Conservation (phyloP, 37 sponge, comb jelly and placozoan genomes). For the Spongia lamella region DNA sequence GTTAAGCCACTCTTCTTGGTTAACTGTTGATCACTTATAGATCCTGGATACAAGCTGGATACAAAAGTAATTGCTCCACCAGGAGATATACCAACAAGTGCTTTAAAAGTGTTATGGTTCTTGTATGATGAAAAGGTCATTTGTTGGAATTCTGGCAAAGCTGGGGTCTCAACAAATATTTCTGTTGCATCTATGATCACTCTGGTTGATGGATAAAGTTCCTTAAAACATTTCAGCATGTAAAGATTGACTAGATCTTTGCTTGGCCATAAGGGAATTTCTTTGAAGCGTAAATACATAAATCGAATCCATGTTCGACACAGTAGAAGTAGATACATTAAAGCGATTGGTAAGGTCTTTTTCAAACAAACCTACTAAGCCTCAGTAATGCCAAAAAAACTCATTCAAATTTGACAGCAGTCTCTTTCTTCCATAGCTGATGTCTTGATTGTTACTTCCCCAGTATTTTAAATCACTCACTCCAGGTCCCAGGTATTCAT, state of each 20-base stretch:
- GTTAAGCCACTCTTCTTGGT: constrained; percentile 36
- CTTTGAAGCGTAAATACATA: constrained; percentile 14
- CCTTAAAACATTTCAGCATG: constrained; percentile 29
- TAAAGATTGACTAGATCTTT: background rate
- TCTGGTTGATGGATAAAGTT: constrained; percentile 10
- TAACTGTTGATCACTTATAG: constrained; percentile 19
- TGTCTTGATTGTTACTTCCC: background rate
- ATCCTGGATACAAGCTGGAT: constrained; percentile 33
- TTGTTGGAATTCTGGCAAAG: constrained; percentile 35
- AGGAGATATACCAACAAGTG: too few relatives aligned
- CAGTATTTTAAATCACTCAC: constrained; percentile 20
- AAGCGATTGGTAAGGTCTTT: constrained; percentile 36
- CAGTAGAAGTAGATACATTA: constrained; percentile 22
- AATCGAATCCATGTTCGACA: constrained; percentile 39
- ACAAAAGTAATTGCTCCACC: too few relatives aligned
- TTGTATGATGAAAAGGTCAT: too few relatives aligned
- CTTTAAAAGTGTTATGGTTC: too few relatives aligned
- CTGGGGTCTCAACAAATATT: constrained; percentile 40
- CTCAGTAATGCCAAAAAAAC: constrained; percentile 31
- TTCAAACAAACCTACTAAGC: constrained; percentile 31
- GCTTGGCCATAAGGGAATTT: constrained; percentile 33
- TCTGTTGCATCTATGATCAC: constrained; percentile 34
- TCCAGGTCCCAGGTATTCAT: constrained; percentile 29
- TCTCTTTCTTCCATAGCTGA: background rate
- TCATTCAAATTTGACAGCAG: constrained; percentile 17